Conservation (phyloP, 2,797 vertebrate species). For the Rhincodon typus region DNA sequence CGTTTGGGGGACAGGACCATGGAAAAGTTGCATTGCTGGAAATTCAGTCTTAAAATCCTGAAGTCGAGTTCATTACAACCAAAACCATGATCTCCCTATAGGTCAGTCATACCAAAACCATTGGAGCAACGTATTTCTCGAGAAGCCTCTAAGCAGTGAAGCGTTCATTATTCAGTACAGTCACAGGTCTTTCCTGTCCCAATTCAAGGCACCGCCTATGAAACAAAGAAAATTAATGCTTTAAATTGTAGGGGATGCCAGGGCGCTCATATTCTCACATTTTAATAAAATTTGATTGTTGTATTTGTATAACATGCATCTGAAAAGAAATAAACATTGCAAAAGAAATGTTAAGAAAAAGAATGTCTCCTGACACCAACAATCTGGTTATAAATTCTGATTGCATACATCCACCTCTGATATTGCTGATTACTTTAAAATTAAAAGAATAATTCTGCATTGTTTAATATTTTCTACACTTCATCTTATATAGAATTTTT, state of each 20-base stretch:
- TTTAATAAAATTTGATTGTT: neutral
- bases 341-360: neutral
- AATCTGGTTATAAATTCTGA: too few relatives aligned
- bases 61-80: neutral
- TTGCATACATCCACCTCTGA: too few relatives aligned
- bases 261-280: too few relatives aligned
- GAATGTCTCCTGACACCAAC: too few relatives aligned
- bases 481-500: too few relatives aligned
- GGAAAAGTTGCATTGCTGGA: neutral
- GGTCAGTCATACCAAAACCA: conserved; percentile 39
- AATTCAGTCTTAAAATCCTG: neutral
- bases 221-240: neutral
- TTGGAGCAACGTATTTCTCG: conserved; percentile 40
- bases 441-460: too few relatives aligned
- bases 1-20: too few relatives aligned
- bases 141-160: conserved; percentile 43
- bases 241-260: neutral
- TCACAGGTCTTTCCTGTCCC: conserved; percentile 40
- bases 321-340: neutral
- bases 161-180: conserved; percentile 44
- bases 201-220: conserved; percentile 44
- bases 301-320: neutral
- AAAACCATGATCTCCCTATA: neutral
- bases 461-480: too few relatives aligned
- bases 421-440: too few relatives aligned